phyloP scores from a whole-genome alignment of 2,113 vertebrate genomes.

The Campylorhamphus procurvoides region DNA sequence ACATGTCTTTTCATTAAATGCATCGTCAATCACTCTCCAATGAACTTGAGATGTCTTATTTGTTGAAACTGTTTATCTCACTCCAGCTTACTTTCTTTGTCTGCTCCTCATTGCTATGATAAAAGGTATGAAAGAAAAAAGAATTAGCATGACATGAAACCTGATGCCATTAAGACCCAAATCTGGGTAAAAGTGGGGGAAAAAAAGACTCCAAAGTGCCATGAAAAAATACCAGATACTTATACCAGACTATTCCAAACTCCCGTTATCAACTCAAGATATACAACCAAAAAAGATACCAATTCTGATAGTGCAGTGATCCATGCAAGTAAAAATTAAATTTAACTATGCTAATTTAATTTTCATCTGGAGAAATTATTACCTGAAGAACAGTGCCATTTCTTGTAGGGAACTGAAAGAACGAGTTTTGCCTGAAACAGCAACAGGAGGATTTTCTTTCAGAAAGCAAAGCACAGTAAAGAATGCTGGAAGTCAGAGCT shows the following conservation, averaged over 20 bases:
- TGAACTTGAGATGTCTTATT: neutral
- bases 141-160: neutral
- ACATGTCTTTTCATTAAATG: neutral
- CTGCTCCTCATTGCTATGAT: neutral
- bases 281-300: neutral
- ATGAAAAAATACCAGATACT: neutral
- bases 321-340: neutral
- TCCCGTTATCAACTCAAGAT: neutral
- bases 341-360: neutral
- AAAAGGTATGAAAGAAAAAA: neutral
- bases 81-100: neutral
- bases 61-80: neutral
- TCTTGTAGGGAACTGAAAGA: neutral
- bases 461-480: neutral
- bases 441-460: neutral
- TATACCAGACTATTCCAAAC: neutral
- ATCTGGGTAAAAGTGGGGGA: accelerated
- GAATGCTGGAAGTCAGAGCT: neutral
- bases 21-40: neutral
- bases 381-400: neutral
- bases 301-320: neutral
- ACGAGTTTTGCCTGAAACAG: neutral
- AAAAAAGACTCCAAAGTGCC: neutral
- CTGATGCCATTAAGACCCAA: accelerated
- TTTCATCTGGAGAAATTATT: neutral